A percentile compares a stretch with the other conserved stretches of the same genome.
These are phyloP conservation scores for Antrozous pallidus DNA, from an alignment of 2,797 vertebrate genomes.

Conservation along the genomic window DNA sequence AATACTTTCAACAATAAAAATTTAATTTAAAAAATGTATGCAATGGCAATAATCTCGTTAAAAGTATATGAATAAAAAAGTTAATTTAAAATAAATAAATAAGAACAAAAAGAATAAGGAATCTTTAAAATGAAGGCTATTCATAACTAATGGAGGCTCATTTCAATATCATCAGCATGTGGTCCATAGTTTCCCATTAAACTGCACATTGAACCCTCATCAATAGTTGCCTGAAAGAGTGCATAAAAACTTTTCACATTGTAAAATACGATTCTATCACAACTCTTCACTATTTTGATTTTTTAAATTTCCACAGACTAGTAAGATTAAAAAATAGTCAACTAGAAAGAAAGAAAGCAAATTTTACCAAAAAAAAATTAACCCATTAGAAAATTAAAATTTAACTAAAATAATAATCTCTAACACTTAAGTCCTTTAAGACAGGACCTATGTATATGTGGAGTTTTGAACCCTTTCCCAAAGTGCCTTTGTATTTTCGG, in stretches of 20 bases:
- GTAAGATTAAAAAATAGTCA: background rate
- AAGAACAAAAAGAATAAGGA: background rate
- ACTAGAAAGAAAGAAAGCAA: background rate
- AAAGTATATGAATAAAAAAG: no score
- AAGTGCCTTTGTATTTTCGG: background rate
- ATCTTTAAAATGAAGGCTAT: background rate
- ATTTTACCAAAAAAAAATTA: slow-evolving; percentile 27
- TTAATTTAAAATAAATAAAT: background rate
- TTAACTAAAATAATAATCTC: background rate
- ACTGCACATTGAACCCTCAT: background rate
- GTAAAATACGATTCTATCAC: background rate
- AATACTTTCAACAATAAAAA: background rate
- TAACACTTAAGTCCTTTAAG: background rate
- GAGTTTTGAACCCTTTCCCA: background rate
- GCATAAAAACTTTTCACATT: background rate
- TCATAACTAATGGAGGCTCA: background rate
- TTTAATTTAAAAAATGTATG: background rate
- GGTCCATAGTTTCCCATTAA: background rate
- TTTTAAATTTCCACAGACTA: background rate
- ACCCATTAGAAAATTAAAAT: slow-evolving; percentile 2
- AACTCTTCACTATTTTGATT: background rate
- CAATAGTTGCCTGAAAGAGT: background rate
- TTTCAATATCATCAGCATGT: background rate
- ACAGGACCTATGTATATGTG: background rate
- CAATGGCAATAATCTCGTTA: no score